phyloP scores from a whole-genome alignment of 1,140 invertebrate genomes.

The Arion vulgaris region DNA sequence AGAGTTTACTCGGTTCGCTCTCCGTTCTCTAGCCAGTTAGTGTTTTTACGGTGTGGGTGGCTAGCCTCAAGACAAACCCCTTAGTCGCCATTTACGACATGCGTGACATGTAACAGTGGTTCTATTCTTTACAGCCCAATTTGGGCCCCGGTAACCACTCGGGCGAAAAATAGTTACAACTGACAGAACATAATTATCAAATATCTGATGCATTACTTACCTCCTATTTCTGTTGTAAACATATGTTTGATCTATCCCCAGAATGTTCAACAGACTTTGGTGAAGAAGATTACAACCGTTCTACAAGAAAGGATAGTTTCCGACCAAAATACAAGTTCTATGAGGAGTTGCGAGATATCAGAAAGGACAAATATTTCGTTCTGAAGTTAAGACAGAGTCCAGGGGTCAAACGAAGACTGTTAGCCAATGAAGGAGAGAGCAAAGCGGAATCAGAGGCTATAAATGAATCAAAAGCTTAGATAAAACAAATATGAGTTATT shows the following conservation, averaged over 20 bases:
- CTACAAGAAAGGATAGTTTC: conserved; percentile 43
- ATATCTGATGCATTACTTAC: too few relatives aligned
- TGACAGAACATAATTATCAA: too few relatives aligned
- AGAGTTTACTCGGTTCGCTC: too few relatives aligned
- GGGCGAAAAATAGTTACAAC: too few relatives aligned
- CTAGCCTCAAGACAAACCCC: too few relatives aligned
- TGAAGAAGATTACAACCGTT: conserved; percentile 42
- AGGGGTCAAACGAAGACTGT: conserved; percentile 35
- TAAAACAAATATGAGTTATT: not conserved
- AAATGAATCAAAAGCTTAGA: conserved; percentile 43
- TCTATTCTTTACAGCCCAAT: too few relatives aligned
- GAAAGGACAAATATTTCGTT: conserved; percentile 55
- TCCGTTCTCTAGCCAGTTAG: too few relatives aligned
- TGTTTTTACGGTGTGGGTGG: too few relatives aligned
- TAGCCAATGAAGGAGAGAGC: conserved; percentile 34
- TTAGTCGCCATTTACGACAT: too few relatives aligned
- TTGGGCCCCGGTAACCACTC: too few relatives aligned
- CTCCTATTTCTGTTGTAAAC: too few relatives aligned
- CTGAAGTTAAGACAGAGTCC: conserved; percentile 60
- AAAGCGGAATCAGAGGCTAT: conserved; percentile 26
- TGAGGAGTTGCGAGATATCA: conserved; percentile 55
- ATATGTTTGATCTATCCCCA: conserved; percentile 33
- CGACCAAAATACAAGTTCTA: conserved; percentile 63
- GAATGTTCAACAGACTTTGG: conserved; percentile 44
- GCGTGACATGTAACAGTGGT: too few relatives aligned